A percentile compares a stretch with the other conserved stretches of the same genome.
phyloP scores from a whole-genome alignment of 2,797 vertebrate species.

The Oophaga sylvatica region DNA sequence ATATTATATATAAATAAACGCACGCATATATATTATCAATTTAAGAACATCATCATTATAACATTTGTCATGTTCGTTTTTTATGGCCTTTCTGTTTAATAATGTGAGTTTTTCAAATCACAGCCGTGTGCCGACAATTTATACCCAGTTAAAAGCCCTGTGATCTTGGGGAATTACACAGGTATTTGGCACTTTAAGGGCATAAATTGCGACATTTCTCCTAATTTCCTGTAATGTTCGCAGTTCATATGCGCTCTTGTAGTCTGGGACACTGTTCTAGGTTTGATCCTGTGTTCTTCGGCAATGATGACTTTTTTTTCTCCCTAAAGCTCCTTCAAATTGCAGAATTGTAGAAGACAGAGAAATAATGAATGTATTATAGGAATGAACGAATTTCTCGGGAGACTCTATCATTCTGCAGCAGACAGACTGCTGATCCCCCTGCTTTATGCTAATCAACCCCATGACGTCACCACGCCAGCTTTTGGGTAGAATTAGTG shows the following conservation, averaged over 20 bases:
- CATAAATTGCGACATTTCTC: slow-evolving; percentile 5
- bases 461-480: slow-evolving; percentile 72
- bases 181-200: slow-evolving; percentile 6
- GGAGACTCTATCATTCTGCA: slow-evolving; percentile 75
- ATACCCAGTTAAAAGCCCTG: neutral
- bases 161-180: slow-evolving; percentile 13
- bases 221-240: slow-evolving; percentile 16
- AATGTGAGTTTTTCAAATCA: neutral
- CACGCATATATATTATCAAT: neutral
- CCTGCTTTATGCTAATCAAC: slow-evolving; percentile 74
- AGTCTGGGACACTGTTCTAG: neutral
- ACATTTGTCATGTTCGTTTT: neutral
- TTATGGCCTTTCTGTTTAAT: neutral
- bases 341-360: slow-evolving; percentile 67
- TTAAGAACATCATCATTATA: neutral
- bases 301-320: slow-evolving; percentile 54
- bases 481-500: slow-evolving; percentile 67
- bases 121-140: neutral
- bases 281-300: slow-evolving; percentile 49
- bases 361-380: slow-evolving; percentile 80
- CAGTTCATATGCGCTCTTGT: slow-evolving; percentile 25
- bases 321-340: slow-evolving; percentile 66
- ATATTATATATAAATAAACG: no score
- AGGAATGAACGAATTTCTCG: slow-evolving; percentile 76
- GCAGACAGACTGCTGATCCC: slow-evolving; percentile 75